Evolutionary conservation across 2,888 invertebrate genomes (phyloP), one percentile per base, ranked within the genome.

Genomic region (Mylabris sibirica): DNA sequence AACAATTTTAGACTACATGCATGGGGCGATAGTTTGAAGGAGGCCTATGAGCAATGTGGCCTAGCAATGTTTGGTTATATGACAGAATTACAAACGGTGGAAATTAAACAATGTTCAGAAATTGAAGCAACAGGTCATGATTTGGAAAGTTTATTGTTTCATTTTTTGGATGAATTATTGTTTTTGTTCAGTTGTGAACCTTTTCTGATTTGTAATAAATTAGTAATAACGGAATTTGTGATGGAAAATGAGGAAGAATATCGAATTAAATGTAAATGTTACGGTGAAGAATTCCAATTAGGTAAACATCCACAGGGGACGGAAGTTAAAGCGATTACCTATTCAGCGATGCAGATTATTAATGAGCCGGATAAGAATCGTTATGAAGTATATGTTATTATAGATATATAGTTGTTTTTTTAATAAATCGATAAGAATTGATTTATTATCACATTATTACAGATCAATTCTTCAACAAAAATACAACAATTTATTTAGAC

Each of bases 321-420:
- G 2, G 99, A 99, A 87, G 97, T 99, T 2, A 99, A 99, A 85
- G 99, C 99, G 38, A 99, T 99, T 75, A 99, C 99, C 4, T 99
- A 99, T 86, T 98, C 99, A 8, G 97, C 98, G 66, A 99, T 99
- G 99, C 98, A 99, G 87, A 90, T 95, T 74, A 87, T 96, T 75
- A 90, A 92, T 79, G 88, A 90, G 76, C 89, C 90, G 59, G 88
- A 92, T 76, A 89, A 90, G 78, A 90, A 90, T 74, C 88, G 90
- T 79, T 91, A 90, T 85, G 96, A 99, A 88, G 88, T 98, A 60
- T 99, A 95, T 91, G 98, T 99, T 78, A 99, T 99, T 84, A 94
- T 99, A 84, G 99, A 99, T 87, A 98, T 99, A 85, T 98, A 86
- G 87, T 71, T 20, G n/a, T 30, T 34, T n/a, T 11, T 49, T 49